These are phyloP conservation scores for Priocnemis perturbator DNA, from an alignment of 2,888 invertebrate species.

Conservation along the genomic window DNA sequence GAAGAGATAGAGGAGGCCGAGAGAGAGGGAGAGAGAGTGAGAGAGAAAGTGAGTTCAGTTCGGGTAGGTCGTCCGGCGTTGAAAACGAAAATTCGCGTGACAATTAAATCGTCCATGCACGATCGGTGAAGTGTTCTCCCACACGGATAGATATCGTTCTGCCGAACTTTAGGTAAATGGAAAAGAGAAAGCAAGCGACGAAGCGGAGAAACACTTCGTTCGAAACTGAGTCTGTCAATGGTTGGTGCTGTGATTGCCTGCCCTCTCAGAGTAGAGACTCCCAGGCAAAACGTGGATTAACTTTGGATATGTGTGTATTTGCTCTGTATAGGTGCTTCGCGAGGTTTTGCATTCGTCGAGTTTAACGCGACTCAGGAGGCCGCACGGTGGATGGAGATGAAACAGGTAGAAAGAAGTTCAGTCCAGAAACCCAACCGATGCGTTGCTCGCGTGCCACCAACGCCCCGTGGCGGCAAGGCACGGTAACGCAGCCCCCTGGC, in stretches of 20 bases:
- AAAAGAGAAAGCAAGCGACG: conserved; percentile 59
- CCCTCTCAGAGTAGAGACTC: conserved; percentile 74
- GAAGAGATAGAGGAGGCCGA: conserved; percentile 22
- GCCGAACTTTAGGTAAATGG: conserved; percentile 63
- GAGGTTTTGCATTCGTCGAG: conserved; percentile 91
- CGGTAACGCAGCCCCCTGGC: conserved; percentile 73
- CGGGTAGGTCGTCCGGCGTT: conserved; percentile 20
- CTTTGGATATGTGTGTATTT: conserved; percentile 78
- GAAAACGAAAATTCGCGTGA: conserved; percentile 35
- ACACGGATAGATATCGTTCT: conserved; percentile 53
- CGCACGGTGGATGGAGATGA: conserved; percentile 93
- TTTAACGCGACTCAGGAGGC: conserved; percentile 93
- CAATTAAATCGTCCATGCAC: conserved; percentile 18
- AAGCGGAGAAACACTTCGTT: conserved; percentile 67
- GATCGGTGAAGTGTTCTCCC: conserved; percentile 41
- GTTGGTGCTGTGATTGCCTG: conserved; percentile 75
- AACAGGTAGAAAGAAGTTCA: conserved; percentile 83
- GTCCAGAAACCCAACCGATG: conserved; percentile 72
- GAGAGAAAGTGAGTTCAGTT: conserved; percentile 21
- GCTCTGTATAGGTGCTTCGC: conserved; percentile 91
- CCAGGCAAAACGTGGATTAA: conserved; percentile 75
- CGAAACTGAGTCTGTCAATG: conserved; percentile 72
- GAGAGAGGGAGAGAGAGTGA: too few species aligned
- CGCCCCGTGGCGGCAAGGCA: conserved; percentile 75
- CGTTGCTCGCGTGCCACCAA: conserved; percentile 72